A percentile compares a stretch with the other conserved stretches of the same genome.
Conservation (phyloP, 2,797 vertebrate genomes). For the Thamnophis elegans region DNA sequence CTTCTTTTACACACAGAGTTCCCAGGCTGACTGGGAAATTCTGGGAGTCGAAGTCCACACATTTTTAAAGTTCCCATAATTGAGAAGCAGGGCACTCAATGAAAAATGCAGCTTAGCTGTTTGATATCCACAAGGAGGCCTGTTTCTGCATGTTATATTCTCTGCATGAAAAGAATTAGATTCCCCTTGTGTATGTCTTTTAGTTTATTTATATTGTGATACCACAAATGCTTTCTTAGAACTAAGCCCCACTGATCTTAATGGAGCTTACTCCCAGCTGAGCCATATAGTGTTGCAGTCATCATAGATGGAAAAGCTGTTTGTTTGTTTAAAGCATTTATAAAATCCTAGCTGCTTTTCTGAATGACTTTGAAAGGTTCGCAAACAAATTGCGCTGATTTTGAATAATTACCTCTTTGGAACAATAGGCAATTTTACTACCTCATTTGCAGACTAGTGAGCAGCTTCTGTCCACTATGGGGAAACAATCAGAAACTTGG, state of each 20-base stretch:
- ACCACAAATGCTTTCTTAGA: background rate
- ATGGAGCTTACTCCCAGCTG: background rate
- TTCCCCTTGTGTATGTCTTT: background rate
- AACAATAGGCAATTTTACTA: slow-evolving; percentile 59
- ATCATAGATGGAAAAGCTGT: background rate
- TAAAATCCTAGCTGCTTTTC: slow-evolving; percentile 11
- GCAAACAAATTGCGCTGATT: slow-evolving; percentile 40
- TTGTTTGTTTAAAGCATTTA: background rate
- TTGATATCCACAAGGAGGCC: background rate
- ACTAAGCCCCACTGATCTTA: background rate
- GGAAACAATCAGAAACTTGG: slow-evolving; percentile 59
- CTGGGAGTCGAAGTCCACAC: background rate
- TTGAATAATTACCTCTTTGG: slow-evolving; percentile 55
- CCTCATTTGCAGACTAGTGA: slow-evolving; percentile 53
- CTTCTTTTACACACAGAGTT: background rate
- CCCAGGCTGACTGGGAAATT: background rate
- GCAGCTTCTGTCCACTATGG: slow-evolving; percentile 49
- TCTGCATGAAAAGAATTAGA: background rate
- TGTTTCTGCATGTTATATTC: background rate
- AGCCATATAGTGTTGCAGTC: background rate
- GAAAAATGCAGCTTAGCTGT: background rate
- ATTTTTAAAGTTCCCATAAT: background rate
- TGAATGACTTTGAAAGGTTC: slow-evolving; percentile 36
- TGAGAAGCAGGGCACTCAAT: background rate
- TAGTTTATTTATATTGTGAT: background rate